These are phyloP conservation scores for Channa argus DNA, from an alignment of 2,113 vertebrate species.

Conservation along the genomic window DNA sequence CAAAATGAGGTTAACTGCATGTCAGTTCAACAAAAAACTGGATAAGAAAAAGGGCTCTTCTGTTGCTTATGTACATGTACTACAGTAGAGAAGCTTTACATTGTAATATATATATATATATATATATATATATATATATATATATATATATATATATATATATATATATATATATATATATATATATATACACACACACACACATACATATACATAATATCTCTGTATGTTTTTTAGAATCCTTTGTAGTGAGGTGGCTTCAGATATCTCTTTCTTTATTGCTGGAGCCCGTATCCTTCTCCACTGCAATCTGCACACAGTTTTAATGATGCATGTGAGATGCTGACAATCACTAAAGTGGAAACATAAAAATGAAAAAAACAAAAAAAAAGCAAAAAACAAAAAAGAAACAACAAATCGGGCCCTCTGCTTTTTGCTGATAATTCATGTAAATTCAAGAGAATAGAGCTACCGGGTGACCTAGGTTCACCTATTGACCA, in stretches of 20 bases:
- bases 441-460: slow-evolving; percentile 75
- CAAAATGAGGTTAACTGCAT: background rate
- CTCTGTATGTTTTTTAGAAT: background rate
- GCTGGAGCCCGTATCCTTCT: background rate
- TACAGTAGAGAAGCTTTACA: too few species aligned
- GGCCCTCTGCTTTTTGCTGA: slow-evolving; percentile 38
- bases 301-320: background rate
- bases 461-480: slow-evolving; percentile 44
- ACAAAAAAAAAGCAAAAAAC: too few species aligned
- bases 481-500: slow-evolving; percentile 77
- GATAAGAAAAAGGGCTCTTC: background rate
- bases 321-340: slow-evolving; percentile 7
- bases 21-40: background rate
- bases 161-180: too few species aligned
- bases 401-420: slow-evolving; percentile 27
- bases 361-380: slow-evolving; percentile 19
- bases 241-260: background rate
- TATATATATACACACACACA: too few species aligned
- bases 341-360: slow-evolving; percentile 1
- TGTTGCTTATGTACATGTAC: background rate
- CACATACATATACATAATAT: too few species aligned
- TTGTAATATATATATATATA: too few species aligned
- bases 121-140: too few species aligned
- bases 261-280: background rate
- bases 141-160: too few species aligned